A percentile compares a stretch with the other conserved stretches of the same genome.
phyloP scores from a whole-genome alignment of 2,113 vertebrate genomes.

The Sturnira hondurensis region DNA sequence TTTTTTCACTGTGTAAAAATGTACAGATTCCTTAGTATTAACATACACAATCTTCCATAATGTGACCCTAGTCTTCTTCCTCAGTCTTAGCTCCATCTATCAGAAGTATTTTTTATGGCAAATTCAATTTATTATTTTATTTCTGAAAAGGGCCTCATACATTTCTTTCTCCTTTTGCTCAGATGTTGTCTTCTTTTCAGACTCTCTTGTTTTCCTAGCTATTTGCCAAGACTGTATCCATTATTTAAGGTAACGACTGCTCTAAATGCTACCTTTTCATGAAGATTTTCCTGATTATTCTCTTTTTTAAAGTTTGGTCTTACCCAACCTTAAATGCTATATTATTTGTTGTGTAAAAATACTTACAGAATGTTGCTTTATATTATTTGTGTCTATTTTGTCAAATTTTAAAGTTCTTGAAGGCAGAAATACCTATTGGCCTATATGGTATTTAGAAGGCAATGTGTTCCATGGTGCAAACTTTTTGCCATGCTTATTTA shows the following conservation, averaged over 20 bases:
- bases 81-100: not conserved
- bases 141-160: not conserved
- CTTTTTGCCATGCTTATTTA: not conserved
- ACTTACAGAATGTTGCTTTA: not conserved
- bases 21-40: not conserved
- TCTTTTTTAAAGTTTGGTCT: not conserved
- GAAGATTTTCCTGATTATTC: not conserved
- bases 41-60: not conserved
- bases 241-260: not conserved
- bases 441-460: not conserved
- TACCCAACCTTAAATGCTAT: not conserved
- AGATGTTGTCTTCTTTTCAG: not conserved
- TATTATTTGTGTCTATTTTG: not conserved
- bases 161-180: not conserved
- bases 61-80: not conserved
- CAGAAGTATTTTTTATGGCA: not conserved
- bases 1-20: not conserved
- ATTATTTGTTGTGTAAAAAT: not conserved
- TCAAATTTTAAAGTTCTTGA: not conserved
- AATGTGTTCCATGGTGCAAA: not conserved
- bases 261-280: not conserved
- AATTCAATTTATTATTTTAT: not conserved
- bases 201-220: not conserved
- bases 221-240: not conserved
- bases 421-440: not conserved